A percentile compares a stretch with the other conserved stretches of the same genome.
phyloP scores from a whole-genome alignment of 2,888 invertebrate species.

The Microplitis manilae region DNA sequence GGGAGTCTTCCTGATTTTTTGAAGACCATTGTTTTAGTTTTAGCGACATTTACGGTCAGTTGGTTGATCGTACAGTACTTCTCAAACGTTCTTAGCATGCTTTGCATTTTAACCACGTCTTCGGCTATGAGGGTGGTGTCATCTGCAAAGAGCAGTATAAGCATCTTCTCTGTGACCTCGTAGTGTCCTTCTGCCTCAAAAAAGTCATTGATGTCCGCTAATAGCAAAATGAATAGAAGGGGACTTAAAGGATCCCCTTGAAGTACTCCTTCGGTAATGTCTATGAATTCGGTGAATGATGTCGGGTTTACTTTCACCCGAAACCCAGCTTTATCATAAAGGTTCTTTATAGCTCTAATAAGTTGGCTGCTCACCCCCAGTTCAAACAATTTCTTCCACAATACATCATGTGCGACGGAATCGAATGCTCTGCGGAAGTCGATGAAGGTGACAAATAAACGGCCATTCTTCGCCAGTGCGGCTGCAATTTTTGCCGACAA shows the following conservation, averaged over 20 bases:
- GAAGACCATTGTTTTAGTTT: neutral
- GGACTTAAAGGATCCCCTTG: slow-evolving; percentile 45
- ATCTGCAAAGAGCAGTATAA: slow-evolving; percentile 29
- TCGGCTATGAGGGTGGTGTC: neutral
- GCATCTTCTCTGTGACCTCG: neutral
- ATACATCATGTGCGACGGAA: slow-evolving; percentile 18
- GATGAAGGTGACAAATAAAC: slow-evolving; percentile 22
- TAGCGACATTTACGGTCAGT: neutral
- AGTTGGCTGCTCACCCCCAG: slow-evolving; percentile 43
- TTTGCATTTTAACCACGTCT: neutral
- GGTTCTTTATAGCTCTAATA: slow-evolving; percentile 38
- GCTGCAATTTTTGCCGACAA: slow-evolving; percentile 13
- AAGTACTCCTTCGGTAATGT: slow-evolving; percentile 43
- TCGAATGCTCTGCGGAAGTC: slow-evolving; percentile 33
- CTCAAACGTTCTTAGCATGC: neutral
- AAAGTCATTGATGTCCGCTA: slow-evolving; percentile 33
- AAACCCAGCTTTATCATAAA: slow-evolving; percentile 37
- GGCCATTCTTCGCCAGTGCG: slow-evolving; percentile 4
- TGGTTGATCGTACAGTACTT: neutral
- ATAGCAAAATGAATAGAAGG: slow-evolving; percentile 35
- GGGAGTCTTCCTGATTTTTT: neutral
- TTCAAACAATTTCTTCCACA: slow-evolving; percentile 25
- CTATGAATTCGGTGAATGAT: no score
- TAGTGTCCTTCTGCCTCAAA: slow-evolving; percentile 18
- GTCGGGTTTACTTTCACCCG: neutral